Base-by-base conservation (phyloP, 2,113 vertebrate genomes). In the Otis tarda region DNA sequence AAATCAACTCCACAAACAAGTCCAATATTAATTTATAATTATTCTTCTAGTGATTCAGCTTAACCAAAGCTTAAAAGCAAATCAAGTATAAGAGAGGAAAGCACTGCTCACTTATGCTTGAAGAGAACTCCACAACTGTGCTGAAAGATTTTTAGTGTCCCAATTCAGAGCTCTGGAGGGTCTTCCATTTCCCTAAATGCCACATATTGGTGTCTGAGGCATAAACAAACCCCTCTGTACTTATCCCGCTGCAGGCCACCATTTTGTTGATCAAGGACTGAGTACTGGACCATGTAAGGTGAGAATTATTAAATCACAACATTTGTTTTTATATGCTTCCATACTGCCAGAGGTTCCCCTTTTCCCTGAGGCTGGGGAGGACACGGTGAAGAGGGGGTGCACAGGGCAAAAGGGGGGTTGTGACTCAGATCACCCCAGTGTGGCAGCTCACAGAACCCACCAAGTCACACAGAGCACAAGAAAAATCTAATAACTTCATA, bases 371-470 rank as follows among this genome's bases (percentile, higher is more conserved):
- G 17, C 41, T 45, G 73, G 5, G 27, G 27, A 75, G 7, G 28
- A 45, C 0, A 0, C 31, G 49, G 8, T 25, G 11, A 70, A 60
- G 24, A n/a, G 45, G 24, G n/a, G 8, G 16, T 61, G 10, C 61
- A 68, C 7, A 50, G 30, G 24, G 22, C 0, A 0, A 70, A 23
- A 52, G 18, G 6, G 12, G 11, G 33, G 28, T 2, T 55, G 33
- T 25, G 31, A 50, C 10, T 39, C 25, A 24, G 50, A 43, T 45
- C 55, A 59, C 10, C 18, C 17, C 67, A 64, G 24, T 13, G 25
- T 1, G 4, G 41, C 33, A 89, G 31, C 27, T 83, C n/a, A 81
- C 25, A 69, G 45, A 65, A 74, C 35, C 18, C 63, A 50, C 0
- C 0, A 37, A 77, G 20, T 35, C n/a, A 81, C 22, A 10, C 12